These are phyloP conservation scores for Lucilia sericata DNA, from an alignment of 1,140 invertebrate genomes.

Conservation along the genomic window DNA sequence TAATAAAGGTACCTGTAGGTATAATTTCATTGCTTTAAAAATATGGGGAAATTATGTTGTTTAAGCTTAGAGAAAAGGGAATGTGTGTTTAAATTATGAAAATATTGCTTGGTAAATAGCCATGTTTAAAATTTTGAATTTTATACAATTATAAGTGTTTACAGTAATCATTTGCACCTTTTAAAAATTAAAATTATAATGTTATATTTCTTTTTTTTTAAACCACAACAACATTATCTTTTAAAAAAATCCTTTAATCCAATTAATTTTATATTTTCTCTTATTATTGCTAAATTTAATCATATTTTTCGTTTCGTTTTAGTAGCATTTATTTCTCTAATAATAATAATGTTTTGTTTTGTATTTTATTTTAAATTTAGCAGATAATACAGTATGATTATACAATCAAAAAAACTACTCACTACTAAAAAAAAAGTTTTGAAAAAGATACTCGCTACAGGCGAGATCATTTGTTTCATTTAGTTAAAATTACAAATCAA, in stretches of 20 bases:
- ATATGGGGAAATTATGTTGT: neutral
- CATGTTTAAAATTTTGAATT: neutral
- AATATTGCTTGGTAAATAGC: neutral
- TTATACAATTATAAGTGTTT: no score
- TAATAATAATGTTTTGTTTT: neutral
- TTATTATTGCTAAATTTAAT: neutral
- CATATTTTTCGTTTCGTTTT: neutral
- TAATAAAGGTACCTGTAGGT: constrained; percentile 13
- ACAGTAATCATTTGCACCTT: no score
- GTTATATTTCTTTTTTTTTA: no score
- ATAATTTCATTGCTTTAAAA: neutral
- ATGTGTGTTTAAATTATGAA: neutral
- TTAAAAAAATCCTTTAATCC: neutral
- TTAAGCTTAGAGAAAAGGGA: neutral
- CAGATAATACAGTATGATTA: neutral
- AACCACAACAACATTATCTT: neutral
- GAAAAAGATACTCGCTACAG: constrained; percentile 31
- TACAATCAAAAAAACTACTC: constrained; percentile 35
- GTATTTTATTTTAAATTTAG: neutral
- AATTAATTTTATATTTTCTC: neutral
- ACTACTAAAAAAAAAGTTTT: constrained; percentile 29
- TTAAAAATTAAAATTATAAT: no score
- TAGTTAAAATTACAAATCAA: constrained; percentile 37
- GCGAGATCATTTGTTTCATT: constrained; percentile 31
- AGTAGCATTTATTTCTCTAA: neutral